Evolutionary conservation across 2,113 vertebrate species (phyloP), one percentile per base, ranked within the genome.

Genomic region (Gopherus flavomarginatus): DNA sequence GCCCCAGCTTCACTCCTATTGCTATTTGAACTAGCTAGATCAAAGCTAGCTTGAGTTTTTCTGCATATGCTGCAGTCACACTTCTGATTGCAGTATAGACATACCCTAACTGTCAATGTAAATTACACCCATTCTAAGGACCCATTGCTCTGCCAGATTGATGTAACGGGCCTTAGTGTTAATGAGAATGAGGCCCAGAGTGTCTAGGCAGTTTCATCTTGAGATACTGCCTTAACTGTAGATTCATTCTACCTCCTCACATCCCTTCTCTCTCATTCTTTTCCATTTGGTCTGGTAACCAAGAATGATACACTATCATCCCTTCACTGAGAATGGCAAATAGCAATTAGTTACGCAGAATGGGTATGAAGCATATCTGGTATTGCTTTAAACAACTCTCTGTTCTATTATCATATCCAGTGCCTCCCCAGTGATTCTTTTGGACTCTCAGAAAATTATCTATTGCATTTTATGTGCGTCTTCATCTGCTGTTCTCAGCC

Each of bases 401-500:
- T 86, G 26, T 85, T 89, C n/a, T 35, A 5, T 89, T 96, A 96
- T 87, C 84, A 65, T 83, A 91, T 47, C 7, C 54, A 94, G 6
- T 12, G 10, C 29, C 92, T 94, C 90, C 92, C 87, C 92, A 96
- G 87, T 95, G 31, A 79, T 88, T 96, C 0, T 0, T 75, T 87
- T 49, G 90, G 26, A 69, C 26, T 90, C 86, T 94, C 90, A 97
- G 94, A 90, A 97, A 93, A 53, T 62, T 81, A 85, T 77, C 57
- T 56, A 93, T 92, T 96, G 2, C 75, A 72, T 69, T 96, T 97
- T 94, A 95, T 57, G 92, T 95, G 49, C 69, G 81, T 77, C 5
- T 50, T 89, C 88, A 12, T 14, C 38, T 82, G 17, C 95, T 94
- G 50, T 90, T 94, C 94, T 96, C 92, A 95, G 81, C 85, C 92